A percentile compares a stretch with the other conserved stretches of the same genome.
phyloP scores from a whole-genome alignment of 2,113 vertebrate genomes.

The Cricetomys ansorgei region DNA sequence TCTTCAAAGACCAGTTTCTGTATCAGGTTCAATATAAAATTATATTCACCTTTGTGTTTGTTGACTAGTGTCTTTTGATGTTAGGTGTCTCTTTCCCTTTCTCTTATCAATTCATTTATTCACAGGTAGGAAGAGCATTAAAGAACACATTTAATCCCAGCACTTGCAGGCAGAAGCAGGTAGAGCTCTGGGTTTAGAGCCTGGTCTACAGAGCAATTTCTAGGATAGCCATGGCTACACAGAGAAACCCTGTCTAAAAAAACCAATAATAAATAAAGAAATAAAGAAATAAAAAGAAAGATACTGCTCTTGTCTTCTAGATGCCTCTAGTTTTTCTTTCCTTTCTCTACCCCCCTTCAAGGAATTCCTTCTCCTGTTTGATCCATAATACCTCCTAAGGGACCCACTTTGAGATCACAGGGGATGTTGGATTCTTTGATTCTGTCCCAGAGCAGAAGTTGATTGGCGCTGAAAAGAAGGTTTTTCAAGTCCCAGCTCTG shows the following conservation, averaged over 20 bases:
- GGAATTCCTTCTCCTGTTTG: neutral
- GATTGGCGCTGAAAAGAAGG: neutral
- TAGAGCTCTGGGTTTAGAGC: no score
- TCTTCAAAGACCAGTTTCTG: slow-evolving; percentile 37
- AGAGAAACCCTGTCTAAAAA: no score
- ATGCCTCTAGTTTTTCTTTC: slow-evolving; percentile 16
- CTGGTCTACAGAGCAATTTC: no score
- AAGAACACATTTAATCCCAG: no score
- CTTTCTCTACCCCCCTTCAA: neutral
- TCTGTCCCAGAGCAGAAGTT: slow-evolving; percentile 18
- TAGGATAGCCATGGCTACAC: no score
- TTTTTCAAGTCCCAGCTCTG: neutral
- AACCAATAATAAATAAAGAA: no score
- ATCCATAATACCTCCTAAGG: neutral
- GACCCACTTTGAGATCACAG: neutral
- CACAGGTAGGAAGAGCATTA: neutral
- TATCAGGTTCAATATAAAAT: neutral
- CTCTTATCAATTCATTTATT: neutral
- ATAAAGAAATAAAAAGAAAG: no score
- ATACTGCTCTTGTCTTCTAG: neutral
- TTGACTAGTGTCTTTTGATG: neutral
- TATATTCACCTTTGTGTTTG: neutral
- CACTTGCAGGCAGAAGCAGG: no score
- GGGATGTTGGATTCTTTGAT: slow-evolving; percentile 20
- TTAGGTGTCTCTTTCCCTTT: neutral